phyloP scores from a whole-genome alignment of 2,113 vertebrate genomes.

The Nesogale talazaci region DNA sequence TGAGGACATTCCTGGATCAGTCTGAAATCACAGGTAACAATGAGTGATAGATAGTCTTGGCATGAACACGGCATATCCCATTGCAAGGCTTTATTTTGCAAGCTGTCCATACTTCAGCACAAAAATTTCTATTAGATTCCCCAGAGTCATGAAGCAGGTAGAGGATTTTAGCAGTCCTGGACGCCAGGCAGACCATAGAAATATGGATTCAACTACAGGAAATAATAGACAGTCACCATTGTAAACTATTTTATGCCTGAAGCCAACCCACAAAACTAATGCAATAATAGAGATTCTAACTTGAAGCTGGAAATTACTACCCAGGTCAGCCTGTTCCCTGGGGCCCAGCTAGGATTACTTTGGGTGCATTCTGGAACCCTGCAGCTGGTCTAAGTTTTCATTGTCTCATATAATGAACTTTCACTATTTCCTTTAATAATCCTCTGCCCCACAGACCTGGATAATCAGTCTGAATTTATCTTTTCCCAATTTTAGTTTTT shows the following conservation, averaged over 20 bases:
- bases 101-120: conserved; percentile 31
- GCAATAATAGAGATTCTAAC: conserved; percentile 65
- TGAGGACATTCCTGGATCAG: conserved; percentile 37
- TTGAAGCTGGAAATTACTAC: conserved; percentile 69
- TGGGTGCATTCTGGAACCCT: conserved; percentile 57
- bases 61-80: conserved; percentile 15
- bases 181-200: conserved; percentile 54
- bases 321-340: conserved; percentile 70
- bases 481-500: conserved; percentile 59
- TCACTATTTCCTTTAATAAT: conserved; percentile 74
- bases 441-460: conserved; percentile 33
- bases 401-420: conserved; percentile 69
- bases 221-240: conserved; percentile 59
- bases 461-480: conserved; percentile 61
- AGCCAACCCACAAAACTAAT: conserved; percentile 72
- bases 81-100: conserved; percentile 51
- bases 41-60: conserved; percentile 53
- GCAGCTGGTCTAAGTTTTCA: conserved; percentile 69
- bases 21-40: conserved; percentile 62
- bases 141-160: conserved; percentile 60
- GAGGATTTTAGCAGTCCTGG: conserved; percentile 63
- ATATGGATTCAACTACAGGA: conserved; percentile 70
- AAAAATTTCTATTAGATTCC: conserved; percentile 62
- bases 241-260: conserved; percentile 65
- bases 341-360: conserved; percentile 58